Conservation (phyloP, 2,113 vertebrate genomes). For the Centropristis striata region DNA sequence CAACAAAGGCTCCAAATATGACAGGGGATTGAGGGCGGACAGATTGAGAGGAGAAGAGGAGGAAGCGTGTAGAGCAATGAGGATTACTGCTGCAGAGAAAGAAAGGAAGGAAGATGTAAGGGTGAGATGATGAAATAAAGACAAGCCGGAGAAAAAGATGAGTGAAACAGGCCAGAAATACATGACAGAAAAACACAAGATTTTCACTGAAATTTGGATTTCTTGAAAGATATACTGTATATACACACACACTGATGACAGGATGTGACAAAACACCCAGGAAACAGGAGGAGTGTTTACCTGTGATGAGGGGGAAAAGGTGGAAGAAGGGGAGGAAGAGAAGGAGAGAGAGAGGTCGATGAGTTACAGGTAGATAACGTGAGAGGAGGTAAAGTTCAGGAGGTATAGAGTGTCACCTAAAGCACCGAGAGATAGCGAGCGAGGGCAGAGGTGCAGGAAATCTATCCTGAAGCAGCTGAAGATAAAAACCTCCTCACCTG, state of each 20-base stretch:
- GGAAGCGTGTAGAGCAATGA: constrained; percentile 8
- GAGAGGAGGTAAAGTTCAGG: constrained; percentile 63
- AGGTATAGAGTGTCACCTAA: constrained; percentile 78
- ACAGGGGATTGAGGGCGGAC: constrained; percentile 65
- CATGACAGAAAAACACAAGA: neutral
- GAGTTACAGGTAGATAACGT: constrained; percentile 69
- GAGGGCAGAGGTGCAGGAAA: constrained; percentile 74
- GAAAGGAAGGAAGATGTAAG: constrained; percentile 17
- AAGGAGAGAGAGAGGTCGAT: constrained; percentile 50
- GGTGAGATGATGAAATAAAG: neutral
- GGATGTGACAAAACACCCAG: neutral
- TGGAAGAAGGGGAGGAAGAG: constrained; percentile 45
- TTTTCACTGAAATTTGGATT: neutral
- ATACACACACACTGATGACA: neutral
- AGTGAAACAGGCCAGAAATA: neutral
- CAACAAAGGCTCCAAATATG: constrained; percentile 59
- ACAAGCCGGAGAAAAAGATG: neutral
- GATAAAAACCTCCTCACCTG: constrained; percentile 76
- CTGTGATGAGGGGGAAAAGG: constrained; percentile 39
- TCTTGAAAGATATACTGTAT: neutral
- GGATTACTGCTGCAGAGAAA: constrained; percentile 53
- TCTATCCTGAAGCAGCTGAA: constrained; percentile 69
- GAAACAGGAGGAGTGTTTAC: constrained; percentile 39
- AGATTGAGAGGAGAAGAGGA: constrained; percentile 34
- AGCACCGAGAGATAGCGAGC: constrained; percentile 50